Evolutionary conservation across 2,113 vertebrate species (phyloP), one percentile per base, ranked within the genome.

Genomic region (Corynorhinus townsendii): DNA sequence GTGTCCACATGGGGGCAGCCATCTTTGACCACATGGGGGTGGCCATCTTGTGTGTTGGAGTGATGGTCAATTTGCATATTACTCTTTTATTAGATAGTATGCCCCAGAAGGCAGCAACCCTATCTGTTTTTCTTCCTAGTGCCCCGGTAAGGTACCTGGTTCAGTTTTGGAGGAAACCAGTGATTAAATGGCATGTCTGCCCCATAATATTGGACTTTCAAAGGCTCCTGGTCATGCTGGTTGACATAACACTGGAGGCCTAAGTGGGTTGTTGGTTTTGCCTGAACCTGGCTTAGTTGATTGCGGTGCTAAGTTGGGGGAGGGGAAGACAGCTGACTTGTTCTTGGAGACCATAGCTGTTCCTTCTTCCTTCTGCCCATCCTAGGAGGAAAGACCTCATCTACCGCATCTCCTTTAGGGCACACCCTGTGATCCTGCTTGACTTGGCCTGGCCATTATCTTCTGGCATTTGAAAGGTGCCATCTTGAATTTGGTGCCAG

Each of bases 231-330:
- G 28, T 88, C 16, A 71, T 40, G 12, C 26, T 15, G 14, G 14
- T 33, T 86, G 79, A 43, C 30, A 56, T 54, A 38, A 86, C n/a
- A 8, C 20, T 83, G 54, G 64, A 71, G 73, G 43, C 26, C 1
- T 45, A 71, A 75, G 64, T 83, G n/a, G n/a, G 7, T 66, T 95
- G 33, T 59, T 90, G 76, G 11, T 35, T 93, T 97, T 92, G 47
- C 59, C 43, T 52, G 80, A 80, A 72, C 11, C 26, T 49, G 45
- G 38, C 83, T 66, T 86, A 12, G 3, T 80, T 75, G 47, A 22
- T 12, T 69, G 28, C 15, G 20, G 15, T 52, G 26, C 7, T 7
- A 8, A 20, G 40, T 17, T 30, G 30, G 30, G 71, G 59, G 26
- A 5, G 3, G 24, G 38, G 43, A 15, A 62, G 20, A 33, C 10